Evolutionary conservation across 2,113 vertebrate genomes (phyloP), one percentile per base, ranked within the genome.

Genomic region (Romanogobio albipinnatus): DNA sequence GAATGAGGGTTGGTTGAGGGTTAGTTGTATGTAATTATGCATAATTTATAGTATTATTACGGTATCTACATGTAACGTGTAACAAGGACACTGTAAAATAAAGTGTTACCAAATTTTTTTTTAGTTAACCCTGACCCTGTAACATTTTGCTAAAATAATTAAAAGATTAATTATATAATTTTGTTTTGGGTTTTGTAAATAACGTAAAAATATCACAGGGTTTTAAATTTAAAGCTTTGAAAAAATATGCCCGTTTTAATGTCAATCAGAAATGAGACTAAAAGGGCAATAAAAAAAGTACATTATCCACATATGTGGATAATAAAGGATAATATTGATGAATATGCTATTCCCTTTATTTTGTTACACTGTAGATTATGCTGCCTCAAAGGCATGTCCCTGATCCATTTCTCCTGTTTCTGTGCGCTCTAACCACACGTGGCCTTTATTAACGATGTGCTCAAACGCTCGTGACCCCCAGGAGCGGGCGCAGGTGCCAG

Each of bases 401-500:
- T 24, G n/a, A 61, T 61, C 66, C 17, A 39, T 17, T 39, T 15
- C 11, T 29, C 47, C 22, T 14, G 26, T 51, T 53, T 53, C 36
- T 79, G 15, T 47, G 36, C 8, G 4, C 8, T 79, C 39, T 43
- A 59, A 45, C 59, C 59, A 29, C 39, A 64, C 47, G 43, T 49
- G 77, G 14, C 9, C n/a, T 80, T 47, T 9, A 29, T 49, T 80
- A 70, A 68, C 33, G 15, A 56, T 80, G 49, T 76, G 29, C 76
- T 19, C 36, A 17, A 64, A 47, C 53, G 9, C 29, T 26, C 26
- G 39, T 85, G 22, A n/a, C 73, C 76, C 53, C 58, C 83, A 95
- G 93, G 94, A 93, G 82, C 90, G 88, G 39, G 88, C 79, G 39
- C 85, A 92, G n/a, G 89, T 93, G 53, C 93, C 93, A 1, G 92